Evolutionary conservation across 2,888 invertebrate species (phyloP).

Genomic region (Cosmopolites sordidus): DNA sequence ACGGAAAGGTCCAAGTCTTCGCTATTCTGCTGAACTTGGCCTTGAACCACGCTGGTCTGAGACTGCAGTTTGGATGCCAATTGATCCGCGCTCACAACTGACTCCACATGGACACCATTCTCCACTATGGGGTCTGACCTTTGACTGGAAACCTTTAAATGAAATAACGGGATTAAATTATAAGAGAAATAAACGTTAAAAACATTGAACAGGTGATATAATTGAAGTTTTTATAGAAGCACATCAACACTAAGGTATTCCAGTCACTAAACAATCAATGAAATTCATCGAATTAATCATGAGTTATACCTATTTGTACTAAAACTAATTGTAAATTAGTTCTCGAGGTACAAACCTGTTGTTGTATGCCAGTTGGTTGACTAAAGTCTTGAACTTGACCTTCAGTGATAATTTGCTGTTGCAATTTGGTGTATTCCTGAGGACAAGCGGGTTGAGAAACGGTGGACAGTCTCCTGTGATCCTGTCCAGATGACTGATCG

Average conservation of each 20-base stretch:
- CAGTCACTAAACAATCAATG: no score
- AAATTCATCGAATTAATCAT: no score
- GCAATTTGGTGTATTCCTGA: conserved; percentile 37
- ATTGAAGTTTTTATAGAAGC: no score
- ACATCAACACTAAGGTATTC: no score
- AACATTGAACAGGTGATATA: no score
- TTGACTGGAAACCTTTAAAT: neutral
- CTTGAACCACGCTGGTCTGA: neutral
- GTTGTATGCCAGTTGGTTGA: conserved; percentile 3
- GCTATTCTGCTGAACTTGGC: neutral
- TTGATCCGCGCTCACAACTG: conserved; percentile 11
- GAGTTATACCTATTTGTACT: no score
- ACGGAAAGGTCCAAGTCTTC: conserved; percentile 30
- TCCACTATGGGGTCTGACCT: conserved; percentile 5
- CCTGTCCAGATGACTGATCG: conserved; percentile 32
- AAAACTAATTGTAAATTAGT: no score
- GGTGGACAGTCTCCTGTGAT: conserved; percentile 42
- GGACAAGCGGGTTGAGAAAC: conserved; percentile 40
- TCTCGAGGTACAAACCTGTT: neutral
- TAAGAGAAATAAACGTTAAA: neutral
- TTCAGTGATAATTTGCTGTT: conserved; percentile 34
- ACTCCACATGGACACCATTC: conserved; percentile 1
- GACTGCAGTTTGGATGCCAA: conserved; percentile 1
- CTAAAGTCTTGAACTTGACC: conserved; percentile 25
- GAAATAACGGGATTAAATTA: neutral